Evolutionary conservation across 1,140 invertebrate genomes (phyloP).

Genomic region (Aphelenchoides fujianensis): DNA sequence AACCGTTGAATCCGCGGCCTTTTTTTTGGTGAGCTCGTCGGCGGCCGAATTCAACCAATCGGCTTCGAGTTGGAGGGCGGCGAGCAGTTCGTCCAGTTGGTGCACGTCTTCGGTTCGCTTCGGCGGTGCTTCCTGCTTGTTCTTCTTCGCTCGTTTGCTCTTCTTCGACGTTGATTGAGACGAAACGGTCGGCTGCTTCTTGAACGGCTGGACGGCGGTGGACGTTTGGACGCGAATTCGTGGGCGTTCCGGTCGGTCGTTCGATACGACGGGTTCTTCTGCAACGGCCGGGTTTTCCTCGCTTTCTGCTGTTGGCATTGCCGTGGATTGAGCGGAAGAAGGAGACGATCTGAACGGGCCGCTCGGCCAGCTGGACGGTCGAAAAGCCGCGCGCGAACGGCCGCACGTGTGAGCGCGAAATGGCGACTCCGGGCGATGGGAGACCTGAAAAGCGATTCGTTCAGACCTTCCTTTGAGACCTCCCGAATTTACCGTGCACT

Average conservation of each 20-base stretch:
- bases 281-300: no score
- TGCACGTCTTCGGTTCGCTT: background rate
- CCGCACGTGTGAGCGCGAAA: background rate
- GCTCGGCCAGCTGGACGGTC: background rate
- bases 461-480: no score
- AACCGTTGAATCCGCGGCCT: background rate
- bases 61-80: background rate
- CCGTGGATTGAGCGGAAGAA: background rate
- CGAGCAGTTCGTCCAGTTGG: background rate
- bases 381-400: background rate
- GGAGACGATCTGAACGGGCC: background rate
- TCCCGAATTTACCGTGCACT: no score
- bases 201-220: background rate
- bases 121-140: background rate
- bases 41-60: background rate
- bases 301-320: no score
- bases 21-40: background rate
- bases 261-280: no score
- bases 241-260: background rate
- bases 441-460: no score
- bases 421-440: no score
- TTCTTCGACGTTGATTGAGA: background rate
- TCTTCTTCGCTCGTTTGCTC: background rate
- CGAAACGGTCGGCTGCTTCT: background rate
- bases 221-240: background rate